Conservation (phyloP, 2,888 invertebrate species). For the Cantharis nigra region DNA sequence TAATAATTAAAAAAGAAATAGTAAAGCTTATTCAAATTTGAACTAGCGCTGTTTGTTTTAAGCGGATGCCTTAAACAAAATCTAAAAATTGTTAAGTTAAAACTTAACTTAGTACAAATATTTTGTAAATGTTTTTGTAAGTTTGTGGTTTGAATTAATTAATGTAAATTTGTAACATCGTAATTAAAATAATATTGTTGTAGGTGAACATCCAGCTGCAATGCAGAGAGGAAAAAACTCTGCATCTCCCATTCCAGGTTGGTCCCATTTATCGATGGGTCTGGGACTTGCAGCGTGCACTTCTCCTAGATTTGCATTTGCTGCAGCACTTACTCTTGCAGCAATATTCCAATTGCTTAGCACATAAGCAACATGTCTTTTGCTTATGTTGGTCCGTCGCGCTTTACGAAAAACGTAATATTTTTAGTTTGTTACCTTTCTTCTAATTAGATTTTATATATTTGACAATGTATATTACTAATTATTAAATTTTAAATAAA, state of each 20-base stretch:
- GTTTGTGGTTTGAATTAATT: constrained; percentile 1
- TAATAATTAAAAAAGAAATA: not conserved
- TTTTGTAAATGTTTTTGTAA: not conserved
- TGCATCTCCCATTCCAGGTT: constrained; percentile 58
- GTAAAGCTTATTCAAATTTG: not conserved
- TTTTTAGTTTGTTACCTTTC: constrained; percentile 25
- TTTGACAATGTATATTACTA: constrained; percentile 25
- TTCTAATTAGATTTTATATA: constrained; percentile 41
- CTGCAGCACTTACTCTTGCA: constrained; percentile 52
- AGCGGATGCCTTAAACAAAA: not conserved
- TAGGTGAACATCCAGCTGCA: constrained; percentile 77
- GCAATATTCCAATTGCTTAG: constrained; percentile 52
- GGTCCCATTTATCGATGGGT: constrained; percentile 58
- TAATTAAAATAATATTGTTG: constrained; percentile 6
- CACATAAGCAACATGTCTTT: constrained; percentile 41
- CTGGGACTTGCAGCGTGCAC: constrained; percentile 57
- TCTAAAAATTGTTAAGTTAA: not conserved
- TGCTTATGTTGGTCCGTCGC: constrained; percentile 27
- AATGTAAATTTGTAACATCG: constrained; percentile 22
- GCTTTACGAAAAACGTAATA: constrained; percentile 32
- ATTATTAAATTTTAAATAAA: constrained; percentile 20
- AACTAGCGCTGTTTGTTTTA: not conserved
- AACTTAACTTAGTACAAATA: not conserved
- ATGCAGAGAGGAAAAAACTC: constrained; percentile 63
- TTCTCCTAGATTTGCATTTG: constrained; percentile 54